Conservation (phyloP, 2,797 vertebrate species). For the Gallinago nigripennis region DNA sequence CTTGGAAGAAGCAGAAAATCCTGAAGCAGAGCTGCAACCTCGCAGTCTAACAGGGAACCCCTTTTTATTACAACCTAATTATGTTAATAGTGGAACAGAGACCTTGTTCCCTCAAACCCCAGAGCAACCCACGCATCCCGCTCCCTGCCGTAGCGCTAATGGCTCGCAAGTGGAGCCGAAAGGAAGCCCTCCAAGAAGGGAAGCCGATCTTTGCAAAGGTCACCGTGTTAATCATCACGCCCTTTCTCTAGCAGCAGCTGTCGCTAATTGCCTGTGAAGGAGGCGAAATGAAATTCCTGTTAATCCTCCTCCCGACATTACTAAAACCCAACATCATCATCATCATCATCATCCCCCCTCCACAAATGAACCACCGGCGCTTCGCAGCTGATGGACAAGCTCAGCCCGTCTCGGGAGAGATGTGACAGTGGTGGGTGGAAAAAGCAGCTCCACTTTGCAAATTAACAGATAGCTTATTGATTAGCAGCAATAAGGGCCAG, state of each 20-base stretch:
- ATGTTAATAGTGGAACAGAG: background rate
- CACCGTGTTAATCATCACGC: conserved; percentile 39
- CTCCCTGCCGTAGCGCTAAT: background rate
- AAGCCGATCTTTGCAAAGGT: conserved; percentile 52
- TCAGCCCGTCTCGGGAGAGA: background rate
- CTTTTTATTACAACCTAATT: background rate
- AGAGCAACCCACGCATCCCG: background rate
- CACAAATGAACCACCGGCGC: background rate
- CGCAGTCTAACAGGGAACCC: background rate
- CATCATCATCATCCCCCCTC: background rate
- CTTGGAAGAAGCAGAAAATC: background rate
- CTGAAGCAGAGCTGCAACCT: background rate
- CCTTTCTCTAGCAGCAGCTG: conserved; percentile 46
- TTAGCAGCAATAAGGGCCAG: background rate
- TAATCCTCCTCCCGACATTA: conserved; percentile 34
- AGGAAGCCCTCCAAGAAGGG: conserved; percentile 8
- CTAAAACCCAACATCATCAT: background rate
- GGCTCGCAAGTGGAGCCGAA: background rate
- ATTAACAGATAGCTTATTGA: background rate
- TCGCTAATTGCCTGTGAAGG: conserved; percentile 50
- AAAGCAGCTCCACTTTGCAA: background rate
- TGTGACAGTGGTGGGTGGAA: accelerated
- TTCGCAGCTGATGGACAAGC: background rate
- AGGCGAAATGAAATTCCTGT: conserved; percentile 31
- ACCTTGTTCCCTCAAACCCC: background rate